These are phyloP conservation scores for Siniperca obscura DNA, from an alignment of 2,797 vertebrate genomes.

Conservation along the genomic window DNA sequence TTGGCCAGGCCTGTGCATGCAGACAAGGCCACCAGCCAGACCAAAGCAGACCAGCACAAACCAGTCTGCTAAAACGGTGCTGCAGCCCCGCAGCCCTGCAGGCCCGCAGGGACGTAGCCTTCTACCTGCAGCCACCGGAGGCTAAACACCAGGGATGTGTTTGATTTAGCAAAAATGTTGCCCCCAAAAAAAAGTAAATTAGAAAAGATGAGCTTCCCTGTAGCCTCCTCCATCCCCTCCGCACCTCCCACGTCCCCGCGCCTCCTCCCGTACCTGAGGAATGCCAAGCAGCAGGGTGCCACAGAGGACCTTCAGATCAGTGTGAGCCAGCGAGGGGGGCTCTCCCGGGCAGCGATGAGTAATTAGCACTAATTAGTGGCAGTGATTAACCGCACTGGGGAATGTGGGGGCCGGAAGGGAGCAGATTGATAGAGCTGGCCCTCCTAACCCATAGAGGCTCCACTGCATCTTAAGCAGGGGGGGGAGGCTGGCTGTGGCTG, in stretches of 20 bases:
- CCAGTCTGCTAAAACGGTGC: constrained; percentile 32
- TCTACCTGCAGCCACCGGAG: constrained; percentile 51
- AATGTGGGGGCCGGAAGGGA: constrained; percentile 85
- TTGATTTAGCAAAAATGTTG: constrained; percentile 45
- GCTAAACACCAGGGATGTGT: constrained; percentile 59
- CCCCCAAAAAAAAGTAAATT: constrained; percentile 32
- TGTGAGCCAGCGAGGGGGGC: constrained; percentile 52
- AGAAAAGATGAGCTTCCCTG: constrained; percentile 45
- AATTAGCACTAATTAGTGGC: constrained; percentile 89
- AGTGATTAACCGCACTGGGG: constrained; percentile 88
- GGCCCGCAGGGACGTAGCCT: constrained; percentile 37
- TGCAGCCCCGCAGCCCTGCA: constrained; percentile 4
- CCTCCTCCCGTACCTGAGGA: constrained; percentile 67
- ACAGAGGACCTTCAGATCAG: constrained; percentile 72
- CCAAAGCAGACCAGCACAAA: constrained; percentile 54
- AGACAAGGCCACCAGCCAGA: constrained; percentile 59
- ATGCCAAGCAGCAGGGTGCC: constrained; percentile 64
- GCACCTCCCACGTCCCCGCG: constrained; percentile 44
- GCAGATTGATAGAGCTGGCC: constrained; percentile 86
- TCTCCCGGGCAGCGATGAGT: constrained; percentile 81
- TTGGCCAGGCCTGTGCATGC: constrained; percentile 47
- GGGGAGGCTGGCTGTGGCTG: constrained; percentile 48
- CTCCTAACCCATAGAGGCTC: constrained; percentile 76
- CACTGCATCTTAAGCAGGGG: constrained; percentile 84
- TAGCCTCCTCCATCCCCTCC: constrained; percentile 36